Percentiles rank a stretch among this genome's conserved stretches.
These are phyloP conservation scores for Trochalopteron elliotii DNA, from an alignment of 2,113 vertebrate genomes.

Conservation along the genomic window DNA sequence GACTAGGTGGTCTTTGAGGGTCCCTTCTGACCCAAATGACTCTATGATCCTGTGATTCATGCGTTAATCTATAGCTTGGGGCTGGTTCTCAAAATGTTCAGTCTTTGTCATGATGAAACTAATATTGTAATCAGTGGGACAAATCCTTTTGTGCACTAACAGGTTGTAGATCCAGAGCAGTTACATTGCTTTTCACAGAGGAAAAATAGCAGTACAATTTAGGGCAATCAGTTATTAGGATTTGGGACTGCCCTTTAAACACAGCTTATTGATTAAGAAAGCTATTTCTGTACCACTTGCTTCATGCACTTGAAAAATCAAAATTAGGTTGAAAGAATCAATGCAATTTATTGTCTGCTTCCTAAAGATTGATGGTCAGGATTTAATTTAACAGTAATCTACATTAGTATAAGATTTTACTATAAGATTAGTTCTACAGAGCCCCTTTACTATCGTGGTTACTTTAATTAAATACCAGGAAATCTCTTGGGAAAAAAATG, in stretches of 20 bases:
- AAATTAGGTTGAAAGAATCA: not conserved
- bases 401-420: not conserved
- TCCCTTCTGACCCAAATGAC: not conserved
- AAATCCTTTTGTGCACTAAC: not conserved
- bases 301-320: not conserved
- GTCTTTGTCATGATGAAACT: not conserved
- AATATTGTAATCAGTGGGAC: not conserved
- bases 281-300: not conserved
- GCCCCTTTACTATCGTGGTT: not conserved
- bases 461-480: not conserved
- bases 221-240: not conserved
- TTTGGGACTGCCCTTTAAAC: not conserved
- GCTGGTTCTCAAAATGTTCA: not conserved
- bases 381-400: conserved; percentile 1
- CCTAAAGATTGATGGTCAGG: not conserved
- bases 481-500: not conserved
- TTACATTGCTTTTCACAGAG: not conserved
- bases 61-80: not conserved
- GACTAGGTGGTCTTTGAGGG: not conserved
- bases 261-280: not conserved
- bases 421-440: not conserved
- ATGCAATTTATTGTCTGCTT: not conserved
- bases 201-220: not conserved
- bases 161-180: not conserved
- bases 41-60: not conserved